A percentile compares a stretch with the other conserved stretches of the same genome.
phyloP scores from a whole-genome alignment of 2,888 invertebrate genomes.

The Nomada fabriciana region DNA sequence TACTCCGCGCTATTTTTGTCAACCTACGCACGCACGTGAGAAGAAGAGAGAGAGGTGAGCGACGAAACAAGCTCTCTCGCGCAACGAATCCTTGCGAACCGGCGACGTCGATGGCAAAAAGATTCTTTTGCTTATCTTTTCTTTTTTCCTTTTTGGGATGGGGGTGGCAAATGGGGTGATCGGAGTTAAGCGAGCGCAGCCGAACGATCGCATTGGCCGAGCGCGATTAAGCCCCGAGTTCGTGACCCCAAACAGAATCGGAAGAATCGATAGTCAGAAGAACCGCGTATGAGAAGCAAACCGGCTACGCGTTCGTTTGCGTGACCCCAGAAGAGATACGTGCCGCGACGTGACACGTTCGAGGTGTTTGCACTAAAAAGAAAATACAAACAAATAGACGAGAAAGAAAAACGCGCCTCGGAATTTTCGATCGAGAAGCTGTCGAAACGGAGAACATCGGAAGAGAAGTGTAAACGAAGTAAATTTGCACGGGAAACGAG shows the following conservation, averaged over 20 bases:
- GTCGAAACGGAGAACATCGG: conserved; percentile 12
- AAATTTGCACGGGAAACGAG: neutral
- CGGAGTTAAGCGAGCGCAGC: conserved; percentile 2
- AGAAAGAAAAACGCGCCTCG: conserved; percentile 35
- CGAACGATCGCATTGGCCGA: neutral
- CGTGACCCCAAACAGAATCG: conserved; percentile 17
- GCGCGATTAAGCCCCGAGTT: conserved; percentile 10
- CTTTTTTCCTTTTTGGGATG: too few relatives aligned
- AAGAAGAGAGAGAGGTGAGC: conserved; percentile 42
- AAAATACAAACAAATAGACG: too few relatives aligned
- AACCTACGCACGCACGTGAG: conserved; percentile 9
- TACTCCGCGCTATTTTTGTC: conserved; percentile 2
- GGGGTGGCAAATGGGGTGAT: neutral
- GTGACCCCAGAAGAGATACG: conserved; percentile 28
- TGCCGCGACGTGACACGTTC: conserved; percentile 30
- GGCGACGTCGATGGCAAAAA: conserved; percentile 2
- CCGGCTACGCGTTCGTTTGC: conserved; percentile 39
- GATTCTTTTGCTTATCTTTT: conserved; percentile 20
- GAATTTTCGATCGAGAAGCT: conserved; percentile 25
- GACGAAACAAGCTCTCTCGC: conserved; percentile 45
- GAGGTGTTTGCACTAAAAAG: neutral
- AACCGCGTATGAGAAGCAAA: conserved; percentile 33
- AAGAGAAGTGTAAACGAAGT: neutral
- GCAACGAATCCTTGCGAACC: conserved; percentile 8
- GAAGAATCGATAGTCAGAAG: conserved; percentile 27